A percentile compares a stretch with the other conserved stretches of the same genome.
phyloP scores from a whole-genome alignment of 2,888 invertebrate species.

The Arrhopalites spinosus region DNA sequence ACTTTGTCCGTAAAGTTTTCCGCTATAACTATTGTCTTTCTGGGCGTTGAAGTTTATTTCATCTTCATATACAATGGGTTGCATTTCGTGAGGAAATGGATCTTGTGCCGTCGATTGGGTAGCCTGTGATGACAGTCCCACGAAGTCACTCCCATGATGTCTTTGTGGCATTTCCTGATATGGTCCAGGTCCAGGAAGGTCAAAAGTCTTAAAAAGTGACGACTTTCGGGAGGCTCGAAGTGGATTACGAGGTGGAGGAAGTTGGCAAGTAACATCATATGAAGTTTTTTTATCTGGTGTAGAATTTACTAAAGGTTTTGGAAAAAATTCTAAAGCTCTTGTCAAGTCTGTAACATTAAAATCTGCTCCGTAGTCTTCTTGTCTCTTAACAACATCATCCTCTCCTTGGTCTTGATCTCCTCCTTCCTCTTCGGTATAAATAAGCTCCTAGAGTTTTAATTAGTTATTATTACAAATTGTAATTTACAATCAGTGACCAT shows the following conservation, averaged over 20 bases:
- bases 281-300: constrained; percentile 42
- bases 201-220: background rate
- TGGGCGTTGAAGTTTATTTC: background rate
- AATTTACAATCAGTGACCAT: no score
- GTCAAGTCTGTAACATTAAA: constrained; percentile 52
- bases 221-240: background rate
- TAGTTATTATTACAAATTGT: background rate
- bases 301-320: constrained; percentile 46
- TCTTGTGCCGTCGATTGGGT: background rate
- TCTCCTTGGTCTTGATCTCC: constrained; percentile 12
- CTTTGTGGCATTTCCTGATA: background rate
- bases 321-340: constrained; percentile 37
- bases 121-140: background rate
- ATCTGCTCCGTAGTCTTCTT: constrained; percentile 35
- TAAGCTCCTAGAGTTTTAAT: constrained; percentile 2
- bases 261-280: background rate
- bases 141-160: background rate
- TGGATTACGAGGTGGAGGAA: background rate
- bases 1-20: constrained; percentile 2
- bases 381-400: constrained; percentile 34
- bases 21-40: constrained; percentile 16
- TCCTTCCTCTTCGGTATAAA: constrained; percentile 29
- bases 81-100: background rate
- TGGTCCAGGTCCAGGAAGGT: background rate
- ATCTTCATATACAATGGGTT: constrained; percentile 19